Percentiles rank a stretch among this genome's conserved stretches.
phyloP scores from a whole-genome alignment of 2,888 invertebrate genomes.

The Tenthredo scrophulariae region DNA sequence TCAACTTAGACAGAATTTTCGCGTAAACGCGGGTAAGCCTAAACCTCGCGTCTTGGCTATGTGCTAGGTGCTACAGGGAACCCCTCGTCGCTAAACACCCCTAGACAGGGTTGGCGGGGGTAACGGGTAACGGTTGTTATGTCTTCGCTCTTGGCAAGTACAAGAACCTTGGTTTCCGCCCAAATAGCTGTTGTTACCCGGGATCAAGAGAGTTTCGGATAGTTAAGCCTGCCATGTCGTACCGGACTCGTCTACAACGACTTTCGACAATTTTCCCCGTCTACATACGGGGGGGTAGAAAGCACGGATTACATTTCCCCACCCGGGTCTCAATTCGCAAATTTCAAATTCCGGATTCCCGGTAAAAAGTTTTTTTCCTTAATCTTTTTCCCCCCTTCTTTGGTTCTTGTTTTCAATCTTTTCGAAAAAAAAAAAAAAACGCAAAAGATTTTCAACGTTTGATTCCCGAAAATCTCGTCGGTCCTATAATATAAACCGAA shows the following conservation, averaged over 20 bases:
- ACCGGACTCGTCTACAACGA: not conserved
- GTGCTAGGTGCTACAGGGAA: not conserved
- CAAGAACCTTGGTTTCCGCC: slow-evolving; percentile 19
- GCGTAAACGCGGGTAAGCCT: too few species aligned
- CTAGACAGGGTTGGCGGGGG: not conserved
- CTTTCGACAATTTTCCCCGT: not conserved
- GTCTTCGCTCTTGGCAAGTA: slow-evolving; percentile 40
- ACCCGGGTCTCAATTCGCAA: not conserved
- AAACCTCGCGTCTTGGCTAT: not conserved
- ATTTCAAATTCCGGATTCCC: too few species aligned
- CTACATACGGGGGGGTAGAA: not conserved
- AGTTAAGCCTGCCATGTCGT: not conserved
- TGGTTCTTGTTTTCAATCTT: too few species aligned
- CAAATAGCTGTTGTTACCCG: slow-evolving; percentile 45
- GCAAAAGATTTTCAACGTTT: too few species aligned
- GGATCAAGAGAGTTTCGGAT: slow-evolving; percentile 32
- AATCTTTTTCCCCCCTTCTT: too few species aligned
- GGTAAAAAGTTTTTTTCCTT: too few species aligned
- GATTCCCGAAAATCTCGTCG: not conserved
- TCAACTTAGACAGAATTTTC: too few species aligned
- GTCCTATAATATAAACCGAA: not conserved
- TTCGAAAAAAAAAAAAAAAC: too few species aligned
- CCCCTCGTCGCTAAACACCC: not conserved
- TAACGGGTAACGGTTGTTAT: slow-evolving; percentile 13
- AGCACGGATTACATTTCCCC: not conserved